Conservation (phyloP, 2,113 vertebrate genomes). For the Spilogale gracilis region DNA sequence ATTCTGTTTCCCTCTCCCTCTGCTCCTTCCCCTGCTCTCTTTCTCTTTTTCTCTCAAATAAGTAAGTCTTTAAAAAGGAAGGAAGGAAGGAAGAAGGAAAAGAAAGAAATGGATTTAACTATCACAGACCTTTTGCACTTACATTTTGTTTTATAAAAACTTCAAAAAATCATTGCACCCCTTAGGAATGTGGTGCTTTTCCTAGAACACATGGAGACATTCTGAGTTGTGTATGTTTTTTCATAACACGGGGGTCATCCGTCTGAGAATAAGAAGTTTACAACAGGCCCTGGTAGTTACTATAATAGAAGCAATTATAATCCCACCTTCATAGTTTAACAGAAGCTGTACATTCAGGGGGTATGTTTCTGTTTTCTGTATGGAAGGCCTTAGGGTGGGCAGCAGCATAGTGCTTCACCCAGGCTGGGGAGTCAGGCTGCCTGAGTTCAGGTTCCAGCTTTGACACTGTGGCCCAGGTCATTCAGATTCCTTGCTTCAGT, state of each 20-base stretch:
- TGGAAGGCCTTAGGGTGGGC: neutral
- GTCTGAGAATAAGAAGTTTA: neutral
- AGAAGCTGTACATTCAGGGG: neutral
- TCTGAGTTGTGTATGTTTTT: conserved; percentile 12
- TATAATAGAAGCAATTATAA: neutral
- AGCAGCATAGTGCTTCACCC: neutral
- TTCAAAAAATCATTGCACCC: neutral
- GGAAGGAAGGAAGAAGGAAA: neutral
- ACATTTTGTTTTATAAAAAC: conserved; percentile 26
- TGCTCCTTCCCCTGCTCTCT: neutral
- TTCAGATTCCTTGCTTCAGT: neutral
- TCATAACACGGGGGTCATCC: neutral
- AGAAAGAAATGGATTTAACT: neutral
- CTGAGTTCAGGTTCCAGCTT: neutral
- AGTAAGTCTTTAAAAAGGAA: neutral
- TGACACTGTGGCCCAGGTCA: neutral
- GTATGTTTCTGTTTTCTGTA: neutral
- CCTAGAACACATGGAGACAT: neutral
- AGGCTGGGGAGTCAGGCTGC: neutral
- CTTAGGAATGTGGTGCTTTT: conserved; percentile 8
- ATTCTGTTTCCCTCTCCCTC: neutral
- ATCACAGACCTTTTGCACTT: neutral
- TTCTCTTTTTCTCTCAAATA: neutral
- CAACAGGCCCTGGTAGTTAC: neutral
- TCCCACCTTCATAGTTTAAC: neutral